Evolutionary conservation across 2,113 vertebrate genomes (phyloP), one percentile per base, ranked within the genome.

Genomic region (Geococcyx californianus): DNA sequence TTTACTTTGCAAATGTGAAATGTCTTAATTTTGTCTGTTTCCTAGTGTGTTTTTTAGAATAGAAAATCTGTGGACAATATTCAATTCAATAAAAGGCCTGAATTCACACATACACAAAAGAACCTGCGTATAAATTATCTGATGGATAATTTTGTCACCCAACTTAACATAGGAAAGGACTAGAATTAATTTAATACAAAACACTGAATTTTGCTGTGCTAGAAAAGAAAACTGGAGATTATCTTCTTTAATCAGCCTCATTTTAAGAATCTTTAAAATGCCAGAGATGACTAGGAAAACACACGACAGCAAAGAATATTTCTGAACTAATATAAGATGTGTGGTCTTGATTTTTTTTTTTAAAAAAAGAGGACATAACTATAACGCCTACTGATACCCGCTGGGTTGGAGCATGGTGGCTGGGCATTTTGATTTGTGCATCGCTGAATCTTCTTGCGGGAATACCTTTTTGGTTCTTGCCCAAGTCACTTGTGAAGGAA

Each of bases 381-480:
- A 97, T 98, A 81, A 96, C 90, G 29, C 73, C 94, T 19, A 95
- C 77, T 13, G 98, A 98, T 64, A 96, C 97, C 47, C 97, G 97
- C 16, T 98, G 98, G 98, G 98, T 98, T 36, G 98, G 98, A 29
- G 98, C 98, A 1, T 98, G 98, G 98, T 98, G 98, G 98, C 78
- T 98, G 54, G 98, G 98, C 62, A 95, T 98, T 95, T 77, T 98
- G 85, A 88, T 98, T 59, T 98, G 98, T 81, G 97, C 96, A 14
- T 93, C 88, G 64, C 59, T 98, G 54, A 98, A 97, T 31, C 58
- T 98, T 56, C 90, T 98, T 0, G 95, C 95, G 15, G 96, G 94
- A 54, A 77, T 98, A n/a, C 98, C 98, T 7, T 98, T 98, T 45
- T 98, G 95, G 79, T 98, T 98, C 92, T 89, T 98, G 58, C 98